phyloP scores from a whole-genome alignment of 2,888 invertebrate genomes.

The Drosophila austrosaltans region DNA sequence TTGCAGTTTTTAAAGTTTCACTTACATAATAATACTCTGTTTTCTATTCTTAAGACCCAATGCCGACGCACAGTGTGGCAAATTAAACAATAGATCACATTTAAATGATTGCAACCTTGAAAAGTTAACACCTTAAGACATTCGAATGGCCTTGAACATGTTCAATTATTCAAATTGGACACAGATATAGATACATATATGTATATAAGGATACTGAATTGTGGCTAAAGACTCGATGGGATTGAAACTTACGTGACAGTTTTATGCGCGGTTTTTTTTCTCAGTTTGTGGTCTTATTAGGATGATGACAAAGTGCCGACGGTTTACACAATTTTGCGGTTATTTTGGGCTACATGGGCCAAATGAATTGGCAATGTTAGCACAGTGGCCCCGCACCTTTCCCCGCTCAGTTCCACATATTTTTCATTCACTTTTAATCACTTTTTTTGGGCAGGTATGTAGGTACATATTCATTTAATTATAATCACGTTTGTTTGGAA shows the following conservation, averaged over 20 bases:
- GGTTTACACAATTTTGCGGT: conserved; percentile 5
- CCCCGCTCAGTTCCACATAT: background rate
- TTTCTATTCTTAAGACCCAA: background rate
- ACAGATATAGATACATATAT: conserved; percentile 15
- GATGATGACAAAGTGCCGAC: conserved; percentile 21
- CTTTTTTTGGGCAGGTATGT: conserved; percentile 15
- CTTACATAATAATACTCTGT: too few relatives aligned
- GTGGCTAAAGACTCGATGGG: background rate
- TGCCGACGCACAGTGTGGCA: background rate
- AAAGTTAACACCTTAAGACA: conserved; percentile 56
- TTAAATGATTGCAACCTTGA: conserved; percentile 60
- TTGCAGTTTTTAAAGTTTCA: too few relatives aligned
- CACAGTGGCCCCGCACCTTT: too few relatives aligned
- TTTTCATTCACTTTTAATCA: conserved; percentile 21
- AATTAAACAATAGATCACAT: conserved; percentile 34
- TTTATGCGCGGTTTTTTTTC: conserved; percentile 26
- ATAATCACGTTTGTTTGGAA: conserved; percentile 15
- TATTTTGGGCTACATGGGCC: conserved; percentile 2
- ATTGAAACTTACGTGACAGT: conserved; percentile 38
- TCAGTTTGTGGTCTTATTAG: conserved; percentile 9
- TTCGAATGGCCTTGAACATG: conserved; percentile 49
- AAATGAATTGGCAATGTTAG: background rate
- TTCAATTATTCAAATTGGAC: conserved; percentile 49
- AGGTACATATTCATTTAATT: background rate
- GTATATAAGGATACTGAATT: background rate